These are phyloP conservation scores for Macropis europaea DNA, from an alignment of 2,888 invertebrate species.

Conservation along the genomic window DNA sequence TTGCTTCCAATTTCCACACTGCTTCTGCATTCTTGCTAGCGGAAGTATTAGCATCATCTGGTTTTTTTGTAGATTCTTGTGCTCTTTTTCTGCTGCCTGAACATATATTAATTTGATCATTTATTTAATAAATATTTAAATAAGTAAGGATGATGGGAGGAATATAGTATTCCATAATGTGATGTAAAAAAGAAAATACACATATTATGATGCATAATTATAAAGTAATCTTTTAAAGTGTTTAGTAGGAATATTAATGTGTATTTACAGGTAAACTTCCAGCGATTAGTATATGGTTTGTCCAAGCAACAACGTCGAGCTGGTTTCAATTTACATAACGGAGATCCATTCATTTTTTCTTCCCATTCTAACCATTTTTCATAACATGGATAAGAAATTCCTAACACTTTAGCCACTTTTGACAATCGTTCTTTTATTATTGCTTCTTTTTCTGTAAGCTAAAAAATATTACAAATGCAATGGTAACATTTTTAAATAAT, in stretches of 20 bases:
- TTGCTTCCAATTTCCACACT: conserved; percentile 74
- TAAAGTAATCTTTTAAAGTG: background rate
- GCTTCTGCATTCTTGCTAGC: conserved; percentile 66
- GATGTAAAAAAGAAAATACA: too few species aligned
- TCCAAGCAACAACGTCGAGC: conserved; percentile 69
- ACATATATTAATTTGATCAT: conserved; percentile 66
- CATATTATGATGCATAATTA: too few species aligned
- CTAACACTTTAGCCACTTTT: conserved; percentile 74
- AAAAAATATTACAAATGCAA: conserved; percentile 34
- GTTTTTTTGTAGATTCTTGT: conserved; percentile 68
- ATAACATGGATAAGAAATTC: conserved; percentile 74
- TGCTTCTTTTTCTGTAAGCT: conserved; percentile 71
- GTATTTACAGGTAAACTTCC: conserved; percentile 78
- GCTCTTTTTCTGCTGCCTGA: conserved; percentile 76
- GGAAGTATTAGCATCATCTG: conserved; percentile 62
- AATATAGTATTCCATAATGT: too few species aligned
- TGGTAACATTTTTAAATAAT: conserved; percentile 5
- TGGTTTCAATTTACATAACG: conserved; percentile 73
- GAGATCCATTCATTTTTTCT: conserved; percentile 66
- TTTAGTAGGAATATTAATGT: background rate
- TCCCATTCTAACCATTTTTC: conserved; percentile 73
- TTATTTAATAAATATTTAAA: conserved; percentile 42
- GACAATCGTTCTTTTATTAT: conserved; percentile 72
- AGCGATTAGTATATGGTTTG: conserved; percentile 73
- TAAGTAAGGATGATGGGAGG: too few species aligned